Percentiles rank a stretch among this genome's conserved stretches.
Evolutionary conservation across 2,113 vertebrate genomes (phyloP).

Genomic region (Coturnix japonica): DNA sequence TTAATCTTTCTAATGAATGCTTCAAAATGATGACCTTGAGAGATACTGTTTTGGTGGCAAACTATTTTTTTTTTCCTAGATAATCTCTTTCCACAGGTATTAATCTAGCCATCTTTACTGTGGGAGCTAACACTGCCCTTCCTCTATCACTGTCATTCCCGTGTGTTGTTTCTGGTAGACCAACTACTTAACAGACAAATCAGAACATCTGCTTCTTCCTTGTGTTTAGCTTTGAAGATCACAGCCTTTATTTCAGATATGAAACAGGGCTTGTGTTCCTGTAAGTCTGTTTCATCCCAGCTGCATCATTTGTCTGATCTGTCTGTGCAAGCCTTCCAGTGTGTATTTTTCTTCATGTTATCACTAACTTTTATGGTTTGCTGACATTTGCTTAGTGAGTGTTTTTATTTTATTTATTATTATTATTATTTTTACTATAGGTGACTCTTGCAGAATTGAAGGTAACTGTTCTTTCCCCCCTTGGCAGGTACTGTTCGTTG

Average conservation of each 20-base stretch:
- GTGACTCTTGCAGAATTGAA: neutral
- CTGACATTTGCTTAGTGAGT: neutral
- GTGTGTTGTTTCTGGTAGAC: neutral
- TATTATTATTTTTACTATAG: too few relatives aligned
- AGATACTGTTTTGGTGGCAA: neutral
- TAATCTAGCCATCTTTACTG: neutral
- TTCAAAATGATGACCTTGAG: neutral
- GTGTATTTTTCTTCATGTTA: neutral
- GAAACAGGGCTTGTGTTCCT: neutral
- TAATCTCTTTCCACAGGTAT: neutral
- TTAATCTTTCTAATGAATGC: neutral
- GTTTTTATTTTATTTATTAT: too few relatives aligned
- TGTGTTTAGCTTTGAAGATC: neutral
- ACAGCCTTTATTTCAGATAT: neutral
- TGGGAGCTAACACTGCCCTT: neutral
- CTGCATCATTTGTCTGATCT: neutral
- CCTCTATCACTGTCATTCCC: neutral
- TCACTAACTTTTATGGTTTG: neutral
- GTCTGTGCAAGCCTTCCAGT: neutral
- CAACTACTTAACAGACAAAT: neutral
- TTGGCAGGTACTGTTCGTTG: slow-evolving; percentile 92
- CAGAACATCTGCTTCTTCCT: neutral
- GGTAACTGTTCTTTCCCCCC: neutral
- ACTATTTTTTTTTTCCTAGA: neutral
- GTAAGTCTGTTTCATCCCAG: neutral